Percentiles rank a stretch among this genome's conserved stretches.
phyloP scores from a whole-genome alignment of 2,113 vertebrate species.

The Phylloscopus whistleri region DNA sequence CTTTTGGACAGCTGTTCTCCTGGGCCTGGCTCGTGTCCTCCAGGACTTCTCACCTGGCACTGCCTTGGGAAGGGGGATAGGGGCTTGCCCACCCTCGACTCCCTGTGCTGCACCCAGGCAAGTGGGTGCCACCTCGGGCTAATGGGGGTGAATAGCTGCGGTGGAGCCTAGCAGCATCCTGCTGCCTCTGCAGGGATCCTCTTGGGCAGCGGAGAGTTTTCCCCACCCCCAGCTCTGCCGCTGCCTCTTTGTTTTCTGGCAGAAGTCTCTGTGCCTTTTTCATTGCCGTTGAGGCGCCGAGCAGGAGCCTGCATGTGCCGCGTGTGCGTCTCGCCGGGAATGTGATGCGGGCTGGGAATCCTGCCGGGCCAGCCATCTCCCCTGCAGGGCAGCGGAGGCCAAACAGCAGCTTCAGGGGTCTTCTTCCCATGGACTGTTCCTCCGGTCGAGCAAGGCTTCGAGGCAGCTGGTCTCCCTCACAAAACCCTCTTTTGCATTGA shows the following conservation, averaged over 20 bases:
- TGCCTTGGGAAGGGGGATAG: neutral
- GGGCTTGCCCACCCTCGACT: neutral
- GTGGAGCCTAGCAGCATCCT: conserved; percentile 31
- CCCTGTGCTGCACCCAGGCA: neutral
- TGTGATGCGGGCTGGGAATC: conserved; percentile 10
- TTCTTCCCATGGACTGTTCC: neutral
- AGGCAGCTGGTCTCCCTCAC: neutral
- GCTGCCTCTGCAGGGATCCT: conserved; percentile 54
- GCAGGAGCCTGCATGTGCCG: conserved; percentile 49
- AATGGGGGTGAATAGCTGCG: neutral
- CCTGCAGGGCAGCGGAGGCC: neutral
- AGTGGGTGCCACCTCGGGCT: neutral
- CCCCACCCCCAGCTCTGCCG: conserved; percentile 55
- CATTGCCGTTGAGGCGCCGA: conserved; percentile 39
- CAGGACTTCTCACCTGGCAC: neutral
- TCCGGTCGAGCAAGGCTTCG: neutral
- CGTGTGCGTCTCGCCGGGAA: neutral
- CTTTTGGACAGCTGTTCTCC: conserved; percentile 43
- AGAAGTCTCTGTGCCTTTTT: conserved; percentile 58
- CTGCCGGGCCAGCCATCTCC: neutral
- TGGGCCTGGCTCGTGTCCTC: neutral
- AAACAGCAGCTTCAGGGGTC: neutral
- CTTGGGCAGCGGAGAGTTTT: conserved; percentile 62
- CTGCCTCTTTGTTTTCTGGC: conserved; percentile 64
- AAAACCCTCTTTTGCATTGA: neutral